Evolutionary conservation across 2,797 vertebrate genomes (phyloP).

Genomic region (Sphaeramia orbicularis): DNA sequence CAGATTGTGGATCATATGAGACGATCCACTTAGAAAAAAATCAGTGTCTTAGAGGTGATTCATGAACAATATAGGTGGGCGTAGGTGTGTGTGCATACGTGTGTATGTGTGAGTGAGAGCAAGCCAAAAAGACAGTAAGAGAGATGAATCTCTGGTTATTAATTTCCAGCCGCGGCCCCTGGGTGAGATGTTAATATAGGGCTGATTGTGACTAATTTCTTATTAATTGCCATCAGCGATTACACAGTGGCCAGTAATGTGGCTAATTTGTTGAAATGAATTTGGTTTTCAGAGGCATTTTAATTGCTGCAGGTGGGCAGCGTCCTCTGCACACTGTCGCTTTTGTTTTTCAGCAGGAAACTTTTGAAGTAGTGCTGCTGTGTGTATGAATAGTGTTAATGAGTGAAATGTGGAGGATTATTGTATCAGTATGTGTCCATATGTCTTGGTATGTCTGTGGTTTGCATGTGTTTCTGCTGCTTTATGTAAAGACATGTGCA

Average conservation of each 20-base stretch:
- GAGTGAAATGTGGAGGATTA: constrained; percentile 28
- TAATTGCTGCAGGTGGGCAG: constrained; percentile 85
- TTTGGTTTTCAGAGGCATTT: constrained; percentile 82
- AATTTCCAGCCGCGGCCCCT: constrained; percentile 84
- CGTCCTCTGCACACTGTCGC: constrained; percentile 40
- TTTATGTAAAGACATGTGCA: constrained; percentile 27
- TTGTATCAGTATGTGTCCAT: constrained; percentile 7
- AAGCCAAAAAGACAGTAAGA: constrained; percentile 78
- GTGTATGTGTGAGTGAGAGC: constrained; percentile 27
- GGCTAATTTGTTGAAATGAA: constrained; percentile 86
- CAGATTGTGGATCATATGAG: constrained; percentile 85
- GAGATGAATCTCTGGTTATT: constrained; percentile 84
- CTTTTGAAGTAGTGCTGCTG: constrained; percentile 50
- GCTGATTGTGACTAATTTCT: constrained; percentile 86
- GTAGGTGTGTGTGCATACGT: constrained; percentile 71
- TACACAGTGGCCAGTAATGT: constrained; percentile 85
- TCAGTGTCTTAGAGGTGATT: constrained; percentile 76
- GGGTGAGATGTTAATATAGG: constrained; percentile 85
- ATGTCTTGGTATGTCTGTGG: constrained; percentile 19
- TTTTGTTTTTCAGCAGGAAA: constrained; percentile 69
- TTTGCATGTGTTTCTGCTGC: constrained; percentile 28
- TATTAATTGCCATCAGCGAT: constrained; percentile 88
- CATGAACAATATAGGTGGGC: constrained; percentile 79
- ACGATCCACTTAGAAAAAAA: constrained; percentile 75
- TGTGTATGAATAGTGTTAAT: constrained; percentile 17